These are phyloP conservation scores for Lanistes nyassanus DNA, from an alignment of 1,140 invertebrate species.

Conservation along the genomic window DNA sequence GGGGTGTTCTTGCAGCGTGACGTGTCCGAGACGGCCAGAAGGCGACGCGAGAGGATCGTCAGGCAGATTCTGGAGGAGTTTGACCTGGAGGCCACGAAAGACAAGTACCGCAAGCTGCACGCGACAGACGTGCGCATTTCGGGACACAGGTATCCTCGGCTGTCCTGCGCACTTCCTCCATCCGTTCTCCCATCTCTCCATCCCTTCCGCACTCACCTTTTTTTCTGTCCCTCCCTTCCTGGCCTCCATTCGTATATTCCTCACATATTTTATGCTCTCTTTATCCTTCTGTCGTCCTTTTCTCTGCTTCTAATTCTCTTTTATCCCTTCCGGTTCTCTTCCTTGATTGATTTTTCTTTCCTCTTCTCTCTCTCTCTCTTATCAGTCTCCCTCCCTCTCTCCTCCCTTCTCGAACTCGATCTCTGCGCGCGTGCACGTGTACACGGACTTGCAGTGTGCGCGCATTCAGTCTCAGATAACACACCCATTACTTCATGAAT, in stretches of 20 bases:
- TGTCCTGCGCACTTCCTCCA: background rate
- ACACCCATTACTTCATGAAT: too few relatives aligned
- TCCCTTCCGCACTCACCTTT: background rate
- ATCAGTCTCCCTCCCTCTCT: background rate
- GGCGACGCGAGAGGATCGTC: constrained; percentile 19
- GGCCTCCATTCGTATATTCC: background rate
- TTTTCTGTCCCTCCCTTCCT: background rate
- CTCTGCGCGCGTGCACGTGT: background rate
- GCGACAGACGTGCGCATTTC: background rate
- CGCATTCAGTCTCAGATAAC: too few relatives aligned
- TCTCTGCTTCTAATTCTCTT: background rate
- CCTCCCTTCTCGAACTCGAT: background rate
- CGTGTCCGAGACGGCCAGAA: constrained; percentile 12
- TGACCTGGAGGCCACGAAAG: constrained; percentile 19
- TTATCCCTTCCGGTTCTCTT: background rate
- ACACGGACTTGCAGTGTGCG: too few relatives aligned
- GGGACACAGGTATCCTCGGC: constrained; percentile 13
- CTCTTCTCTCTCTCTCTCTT: background rate
- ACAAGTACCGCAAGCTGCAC: constrained; percentile 7
- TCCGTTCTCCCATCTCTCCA: background rate
- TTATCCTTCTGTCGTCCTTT: background rate
- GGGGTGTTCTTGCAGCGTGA: background rate
- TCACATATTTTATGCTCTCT: background rate
- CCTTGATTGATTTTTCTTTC: background rate
- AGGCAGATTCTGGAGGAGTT: constrained; percentile 23